Evolutionary conservation across 2,888 invertebrate genomes (phyloP).

Genomic region (Pristionchus fissidentatus): DNA sequence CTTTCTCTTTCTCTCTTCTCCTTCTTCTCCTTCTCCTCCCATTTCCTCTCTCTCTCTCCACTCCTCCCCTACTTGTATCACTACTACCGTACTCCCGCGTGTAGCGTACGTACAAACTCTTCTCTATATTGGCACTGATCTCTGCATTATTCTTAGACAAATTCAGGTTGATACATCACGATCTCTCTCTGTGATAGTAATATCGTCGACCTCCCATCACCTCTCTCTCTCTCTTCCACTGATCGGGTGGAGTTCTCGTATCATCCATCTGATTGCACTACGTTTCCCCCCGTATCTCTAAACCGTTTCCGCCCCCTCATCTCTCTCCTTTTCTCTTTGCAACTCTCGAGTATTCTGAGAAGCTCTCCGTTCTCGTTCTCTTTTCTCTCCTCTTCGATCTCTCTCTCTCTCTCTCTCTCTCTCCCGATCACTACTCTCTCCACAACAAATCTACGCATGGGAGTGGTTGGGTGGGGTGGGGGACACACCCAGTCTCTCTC

Average conservation of each 20-base stretch:
- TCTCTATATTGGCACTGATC: neutral
- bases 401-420: neutral
- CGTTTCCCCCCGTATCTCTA: slow-evolving; percentile 38
- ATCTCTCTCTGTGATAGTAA: no score
- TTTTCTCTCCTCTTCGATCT: neutral
- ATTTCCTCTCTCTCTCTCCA: no score
- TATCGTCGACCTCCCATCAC: neutral
- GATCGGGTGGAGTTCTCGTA: slow-evolving; percentile 25
- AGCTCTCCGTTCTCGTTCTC: neutral
- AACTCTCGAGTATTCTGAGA: slow-evolving; percentile 42
- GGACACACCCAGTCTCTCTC: slow-evolving; percentile 32
- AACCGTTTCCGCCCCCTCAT: slow-evolving; percentile 28
- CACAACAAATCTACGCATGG: slow-evolving; percentile 30
- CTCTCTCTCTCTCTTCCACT: neutral
- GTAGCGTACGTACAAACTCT: neutral
- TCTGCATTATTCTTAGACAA: neutral
- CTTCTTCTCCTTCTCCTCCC: slow-evolving; percentile 27
- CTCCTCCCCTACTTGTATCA: slow-evolving; percentile 37
- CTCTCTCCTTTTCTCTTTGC: neutral
- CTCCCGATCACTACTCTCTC: slow-evolving; percentile 25
- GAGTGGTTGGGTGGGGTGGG: neutral
- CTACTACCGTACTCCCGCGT: slow-evolving; percentile 9
- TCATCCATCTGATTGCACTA: slow-evolving; percentile 31
- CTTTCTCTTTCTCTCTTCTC: neutral
- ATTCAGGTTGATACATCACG: neutral